Base-by-base conservation (phyloP, 2,113 vertebrate species). In the Prionailurus bengalensis region DNA sequence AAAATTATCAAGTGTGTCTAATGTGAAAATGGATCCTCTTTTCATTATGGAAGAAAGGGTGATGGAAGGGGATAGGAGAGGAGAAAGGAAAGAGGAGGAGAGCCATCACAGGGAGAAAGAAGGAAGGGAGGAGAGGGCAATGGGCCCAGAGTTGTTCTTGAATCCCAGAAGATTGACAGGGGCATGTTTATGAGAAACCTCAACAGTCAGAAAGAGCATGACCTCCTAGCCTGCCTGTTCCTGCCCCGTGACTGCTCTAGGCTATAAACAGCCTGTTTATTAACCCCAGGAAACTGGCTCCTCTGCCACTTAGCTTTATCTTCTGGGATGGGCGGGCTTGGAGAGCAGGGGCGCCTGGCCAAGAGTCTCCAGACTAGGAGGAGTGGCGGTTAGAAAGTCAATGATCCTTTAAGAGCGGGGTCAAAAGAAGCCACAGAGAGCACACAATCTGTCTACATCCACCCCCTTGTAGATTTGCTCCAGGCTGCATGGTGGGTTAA, bases 241-340 rank as follows among this genome's bases (percentile, higher is more conserved):
- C 88, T 87, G 85, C 86, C 97, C 65, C 33, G 36, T 98, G 96
- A 97, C 96, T 70, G 81, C 58, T 78, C 48, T 51, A 58, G 94
- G 80, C 90, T 93, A 84, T 76, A 93, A 97, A 97, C 96, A 95
- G 95, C 74, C 80, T 98, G 95, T 90, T 97, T 39, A 93, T 93
- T 98, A 96, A 95, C 94, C 73, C 39, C 53, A 33, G 91, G 88
- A 94, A 76, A 55, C 45, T 76, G 91, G 89, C 89, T 92, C 42
- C 51, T 83, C 58, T 31, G 36, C 53, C 48, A 21, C 80, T 92
- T 31, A 55, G 74, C 61, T 42, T 89, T 90, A 73, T 94, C 86
- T 88, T 29, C 71, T 48, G 71, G 82, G 27, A 36, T 45, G 70
- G 95, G 63, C 25, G 4, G 36, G 51, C 86, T 58, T 74, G 84